phyloP scores from a whole-genome alignment of 2,113 vertebrate species.

The Australoheros scitulus region DNA sequence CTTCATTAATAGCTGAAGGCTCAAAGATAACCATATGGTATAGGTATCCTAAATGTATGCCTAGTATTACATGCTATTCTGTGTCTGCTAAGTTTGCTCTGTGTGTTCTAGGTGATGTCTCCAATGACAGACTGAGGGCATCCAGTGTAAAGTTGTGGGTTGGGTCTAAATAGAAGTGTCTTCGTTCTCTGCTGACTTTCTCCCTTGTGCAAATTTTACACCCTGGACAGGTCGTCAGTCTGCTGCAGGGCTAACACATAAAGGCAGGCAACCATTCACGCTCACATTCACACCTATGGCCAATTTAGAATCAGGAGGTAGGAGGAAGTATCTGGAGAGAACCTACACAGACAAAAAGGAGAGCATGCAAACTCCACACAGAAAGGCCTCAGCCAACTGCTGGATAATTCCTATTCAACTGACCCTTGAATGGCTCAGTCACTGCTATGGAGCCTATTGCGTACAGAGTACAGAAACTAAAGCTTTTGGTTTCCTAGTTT shows the following conservation, averaged over 20 bases:
- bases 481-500: too few species aligned
- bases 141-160: neutral
- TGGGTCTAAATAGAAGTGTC: neutral
- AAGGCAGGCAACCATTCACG: too few species aligned
- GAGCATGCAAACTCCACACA: too few species aligned
- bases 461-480: neutral
- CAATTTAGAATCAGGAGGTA: too few species aligned
- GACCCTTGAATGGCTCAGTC: slow-evolving; percentile 25
- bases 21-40: neutral
- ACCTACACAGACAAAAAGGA: too few species aligned
- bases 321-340: too few species aligned
- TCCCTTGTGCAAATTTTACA: neutral
- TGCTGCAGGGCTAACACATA: too few species aligned
- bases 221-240: too few species aligned
- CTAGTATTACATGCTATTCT: neutral
- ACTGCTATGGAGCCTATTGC: neutral
- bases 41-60: neutral
- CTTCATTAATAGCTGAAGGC: neutral
- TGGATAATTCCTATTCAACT: neutral
- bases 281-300: too few species aligned
- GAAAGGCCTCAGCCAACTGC: too few species aligned
- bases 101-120: neutral
- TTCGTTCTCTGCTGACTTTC: neutral
- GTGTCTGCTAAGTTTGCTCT: neutral
- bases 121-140: neutral